Evolutionary conservation across 2,888 invertebrate species (phyloP).

Genomic region (Lottia gigantea): DNA sequence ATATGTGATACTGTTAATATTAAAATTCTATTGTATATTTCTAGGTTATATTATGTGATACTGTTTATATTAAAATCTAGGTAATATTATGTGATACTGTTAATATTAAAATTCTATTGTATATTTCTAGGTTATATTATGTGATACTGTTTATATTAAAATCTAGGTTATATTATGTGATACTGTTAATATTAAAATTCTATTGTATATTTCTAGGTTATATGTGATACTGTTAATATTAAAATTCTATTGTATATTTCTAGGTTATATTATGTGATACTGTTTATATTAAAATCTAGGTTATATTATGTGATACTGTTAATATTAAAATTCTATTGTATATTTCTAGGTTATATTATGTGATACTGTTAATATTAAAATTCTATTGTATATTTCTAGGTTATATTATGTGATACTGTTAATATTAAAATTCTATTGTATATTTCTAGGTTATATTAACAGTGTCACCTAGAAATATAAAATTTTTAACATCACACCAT

Average conservation of each 20-base stretch:
- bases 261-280: conserved; percentile 83
- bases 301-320: conserved; percentile 64
- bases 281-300: conserved; percentile 85
- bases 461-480: too few relatives aligned
- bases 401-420: conserved; percentile 83
- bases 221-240: too few relatives aligned
- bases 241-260: conserved; percentile 19
- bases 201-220: too few relatives aligned
- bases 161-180: conserved; percentile 81
- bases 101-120: conserved; percentile 76
- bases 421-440: conserved; percentile 63
- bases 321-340: too few relatives aligned
- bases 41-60: conserved; percentile 82
- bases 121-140: conserved; percentile 48
- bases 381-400: conserved; percentile 63
- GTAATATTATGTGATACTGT: conserved; percentile 84
- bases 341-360: conserved; percentile 77
- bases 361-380: conserved; percentile 74
- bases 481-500: too few relatives aligned
- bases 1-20: too few relatives aligned
- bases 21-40: conserved; percentile 21
- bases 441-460: conserved; percentile 18
- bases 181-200: conserved; percentile 72
- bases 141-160: conserved; percentile 70
- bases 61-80: conserved; percentile 72